Conservation (phyloP, 2,113 vertebrate genomes). For the Campylomormyrus numenius region DNA sequence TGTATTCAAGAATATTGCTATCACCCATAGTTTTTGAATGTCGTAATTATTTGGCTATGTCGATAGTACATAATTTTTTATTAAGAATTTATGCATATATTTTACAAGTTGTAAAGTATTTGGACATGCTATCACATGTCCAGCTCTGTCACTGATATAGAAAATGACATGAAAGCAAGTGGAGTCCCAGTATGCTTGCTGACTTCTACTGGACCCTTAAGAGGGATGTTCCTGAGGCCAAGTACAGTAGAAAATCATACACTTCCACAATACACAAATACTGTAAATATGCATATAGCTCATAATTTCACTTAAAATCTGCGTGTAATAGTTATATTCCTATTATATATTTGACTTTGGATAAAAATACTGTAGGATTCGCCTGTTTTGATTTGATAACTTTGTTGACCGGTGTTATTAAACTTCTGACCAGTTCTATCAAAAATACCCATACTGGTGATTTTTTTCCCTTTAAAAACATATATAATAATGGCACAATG, state of each 20-base stretch:
- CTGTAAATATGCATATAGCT: no score
- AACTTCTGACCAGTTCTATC: background rate
- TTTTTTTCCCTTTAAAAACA: background rate
- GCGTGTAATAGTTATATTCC: no score
- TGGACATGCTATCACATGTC: background rate
- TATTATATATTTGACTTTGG: no score
- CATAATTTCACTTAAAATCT: no score
- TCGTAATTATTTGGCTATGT: background rate
- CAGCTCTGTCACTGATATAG: no score
- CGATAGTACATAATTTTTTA: background rate
- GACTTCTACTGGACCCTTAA: no score
- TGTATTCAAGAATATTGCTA: background rate
- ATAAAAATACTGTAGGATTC: background rate
- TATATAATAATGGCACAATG: background rate
- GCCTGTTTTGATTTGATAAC: background rate
- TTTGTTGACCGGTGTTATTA: background rate
- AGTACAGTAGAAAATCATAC: no score
- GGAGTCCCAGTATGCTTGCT: no score
- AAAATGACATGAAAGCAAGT: no score
- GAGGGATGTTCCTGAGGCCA: no score
- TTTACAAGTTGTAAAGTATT: background rate
- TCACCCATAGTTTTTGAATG: background rate
- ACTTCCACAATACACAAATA: no score
- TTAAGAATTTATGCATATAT: background rate
- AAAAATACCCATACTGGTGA: background rate